A percentile compares a stretch with the other conserved stretches of the same genome.
Conservation (phyloP, 2,113 vertebrate species). For the Phyllopteryx taeniolatus region DNA sequence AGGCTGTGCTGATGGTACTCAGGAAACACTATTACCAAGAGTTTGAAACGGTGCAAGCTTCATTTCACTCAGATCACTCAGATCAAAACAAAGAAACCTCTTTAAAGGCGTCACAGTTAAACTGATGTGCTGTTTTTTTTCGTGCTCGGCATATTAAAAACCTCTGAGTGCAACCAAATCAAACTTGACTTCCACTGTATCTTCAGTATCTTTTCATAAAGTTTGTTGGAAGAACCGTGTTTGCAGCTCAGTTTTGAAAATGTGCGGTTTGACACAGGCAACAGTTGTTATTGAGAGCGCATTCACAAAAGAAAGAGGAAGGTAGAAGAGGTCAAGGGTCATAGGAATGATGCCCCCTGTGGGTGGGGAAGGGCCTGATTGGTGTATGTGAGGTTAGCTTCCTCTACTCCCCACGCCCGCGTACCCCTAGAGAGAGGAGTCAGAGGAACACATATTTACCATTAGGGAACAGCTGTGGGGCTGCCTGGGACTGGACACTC, state of each 20-base stretch:
- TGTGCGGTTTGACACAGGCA: constrained; percentile 52
- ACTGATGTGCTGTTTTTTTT: constrained; percentile 6
- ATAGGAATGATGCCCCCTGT: constrained; percentile 56
- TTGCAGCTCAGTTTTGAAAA: constrained; percentile 65
- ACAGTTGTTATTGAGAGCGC: constrained; percentile 64
- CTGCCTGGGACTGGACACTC: constrained; percentile 86
- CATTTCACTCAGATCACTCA: constrained; percentile 33
- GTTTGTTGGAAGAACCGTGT: constrained; percentile 23
- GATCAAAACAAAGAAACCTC: constrained; percentile 44
- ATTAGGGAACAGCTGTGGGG: constrained; percentile 93
- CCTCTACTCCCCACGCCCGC: constrained; percentile 61
- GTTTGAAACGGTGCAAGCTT: constrained; percentile 37
- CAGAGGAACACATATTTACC: constrained; percentile 89
- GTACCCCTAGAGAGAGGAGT: constrained; percentile 67
- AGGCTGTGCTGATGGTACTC: constrained; percentile 39
- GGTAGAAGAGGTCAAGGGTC: constrained; percentile 51
- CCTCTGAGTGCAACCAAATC: background rate
- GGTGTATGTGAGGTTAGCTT: constrained; percentile 53
- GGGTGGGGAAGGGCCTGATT: constrained; percentile 51
- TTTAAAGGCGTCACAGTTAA: constrained; percentile 24
- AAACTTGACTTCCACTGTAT: background rate
- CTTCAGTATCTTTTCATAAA: constrained; percentile 5
- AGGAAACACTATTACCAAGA: constrained; percentile 30
- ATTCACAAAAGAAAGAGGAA: constrained; percentile 66
- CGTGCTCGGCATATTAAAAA: constrained; percentile 3